Percentiles rank a stretch among this genome's conserved stretches.
Evolutionary conservation across 2,797 vertebrate genomes (phyloP).

Genomic region (Melanotaenia maccullochi): DNA sequence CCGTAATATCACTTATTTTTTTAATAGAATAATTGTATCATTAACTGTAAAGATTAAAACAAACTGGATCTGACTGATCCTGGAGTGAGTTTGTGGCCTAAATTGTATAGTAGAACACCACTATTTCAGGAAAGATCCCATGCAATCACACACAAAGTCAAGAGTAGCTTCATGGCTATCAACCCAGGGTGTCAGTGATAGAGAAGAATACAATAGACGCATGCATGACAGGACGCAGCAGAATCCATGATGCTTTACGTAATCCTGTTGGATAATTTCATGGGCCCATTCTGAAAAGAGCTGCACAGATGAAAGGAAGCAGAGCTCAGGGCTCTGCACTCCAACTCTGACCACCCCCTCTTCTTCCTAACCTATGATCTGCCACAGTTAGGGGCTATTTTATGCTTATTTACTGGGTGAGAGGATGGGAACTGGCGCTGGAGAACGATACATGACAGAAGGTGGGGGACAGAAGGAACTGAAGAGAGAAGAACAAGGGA

Average conservation of each 20-base stretch:
- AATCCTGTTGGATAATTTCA: conserved; percentile 85
- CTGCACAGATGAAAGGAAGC: conserved; percentile 36
- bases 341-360: conserved; percentile 26
- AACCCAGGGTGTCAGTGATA: conserved; percentile 30
- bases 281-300: conserved; percentile 79
- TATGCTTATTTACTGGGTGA: conserved; percentile 89
- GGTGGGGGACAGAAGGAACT: conserved; percentile 13
- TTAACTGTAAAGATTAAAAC: neutral
- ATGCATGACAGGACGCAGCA: conserved; percentile 63
- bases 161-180: conserved; percentile 45
- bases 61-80: neutral
- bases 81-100: neutral
- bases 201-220: conserved; percentile 50
- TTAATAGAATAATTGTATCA: neutral
- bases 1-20: conserved; percentile 10
- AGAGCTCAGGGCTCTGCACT: conserved; percentile 67
- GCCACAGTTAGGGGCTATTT: conserved; percentile 83
- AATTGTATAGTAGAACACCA: neutral
- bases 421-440: conserved; percentile 79
- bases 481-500: neutral
- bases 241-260: conserved; percentile 81
- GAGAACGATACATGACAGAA: conserved; percentile 42
- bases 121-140: conserved; percentile 15
- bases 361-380: conserved; percentile 68
- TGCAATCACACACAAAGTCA: conserved; percentile 21